Percentiles rank a stretch among this genome's conserved stretches.
Evolutionary conservation across 1,140 invertebrate species (phyloP).

Genomic region (Formica selysi): DNA sequence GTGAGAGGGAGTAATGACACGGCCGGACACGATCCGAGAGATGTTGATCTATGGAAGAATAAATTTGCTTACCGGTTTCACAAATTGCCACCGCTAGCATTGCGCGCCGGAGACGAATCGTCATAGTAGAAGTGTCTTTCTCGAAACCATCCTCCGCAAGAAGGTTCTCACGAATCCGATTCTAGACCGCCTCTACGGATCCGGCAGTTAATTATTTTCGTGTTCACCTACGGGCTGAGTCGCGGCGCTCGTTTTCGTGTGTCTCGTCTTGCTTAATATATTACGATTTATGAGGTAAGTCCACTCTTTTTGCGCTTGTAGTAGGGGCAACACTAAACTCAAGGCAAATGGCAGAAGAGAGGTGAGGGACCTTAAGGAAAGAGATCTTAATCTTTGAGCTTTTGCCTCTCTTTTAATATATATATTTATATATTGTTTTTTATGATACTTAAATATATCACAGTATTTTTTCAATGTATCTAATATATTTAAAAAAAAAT

Average conservation of each 20-base stretch:
- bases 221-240: slow-evolving; percentile 36
- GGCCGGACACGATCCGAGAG: slow-evolving; percentile 82
- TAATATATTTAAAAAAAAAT: too few species aligned
- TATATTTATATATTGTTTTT: neutral
- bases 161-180: slow-evolving; percentile 45
- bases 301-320: neutral
- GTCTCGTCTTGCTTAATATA: slow-evolving; percentile 51
- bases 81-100: slow-evolving; percentile 71
- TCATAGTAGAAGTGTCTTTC: slow-evolving; percentile 16
- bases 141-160: slow-evolving; percentile 12
- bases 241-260: slow-evolving; percentile 30
- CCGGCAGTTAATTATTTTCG: slow-evolving; percentile 56
- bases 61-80: slow-evolving; percentile 84
- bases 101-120: slow-evolving; percentile 4
- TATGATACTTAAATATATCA: neutral
- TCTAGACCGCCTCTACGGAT: slow-evolving; percentile 43
- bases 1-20: slow-evolving; percentile 85
- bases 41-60: slow-evolving; percentile 78
- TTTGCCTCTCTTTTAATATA: neutral
- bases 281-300: slow-evolving; percentile 31
- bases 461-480: neutral
- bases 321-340: neutral
- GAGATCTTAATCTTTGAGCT: neutral
- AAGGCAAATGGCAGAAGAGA: neutral
- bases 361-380: neutral